Percentiles rank a stretch among this genome's conserved stretches.
Evolutionary conservation across 2,797 vertebrate species (phyloP).

Genomic region (Sebastolobus altivelis): DNA sequence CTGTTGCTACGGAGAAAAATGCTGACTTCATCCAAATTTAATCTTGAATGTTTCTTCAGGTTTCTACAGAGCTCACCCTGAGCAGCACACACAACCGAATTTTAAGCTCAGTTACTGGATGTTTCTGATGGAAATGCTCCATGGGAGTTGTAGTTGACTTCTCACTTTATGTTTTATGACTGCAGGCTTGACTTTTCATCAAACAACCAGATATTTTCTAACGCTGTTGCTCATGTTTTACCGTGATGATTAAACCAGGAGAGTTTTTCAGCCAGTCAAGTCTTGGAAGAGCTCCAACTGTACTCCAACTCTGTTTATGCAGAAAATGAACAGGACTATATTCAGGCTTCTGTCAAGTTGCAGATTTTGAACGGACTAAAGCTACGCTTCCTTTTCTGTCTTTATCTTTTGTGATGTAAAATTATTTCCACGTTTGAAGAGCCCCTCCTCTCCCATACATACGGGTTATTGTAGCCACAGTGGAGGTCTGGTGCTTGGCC

Average conservation of each 20-base stretch:
- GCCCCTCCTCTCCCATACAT: neutral
- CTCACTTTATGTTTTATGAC: neutral
- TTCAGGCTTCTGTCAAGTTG: neutral
- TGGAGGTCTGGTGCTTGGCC: slow-evolving; percentile 21
- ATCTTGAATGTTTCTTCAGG: neutral
- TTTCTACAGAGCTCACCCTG: neutral
- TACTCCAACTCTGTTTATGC: neutral
- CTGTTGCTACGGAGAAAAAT: neutral
- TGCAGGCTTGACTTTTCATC: neutral
- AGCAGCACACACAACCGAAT: neutral
- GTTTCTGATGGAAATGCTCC: neutral
- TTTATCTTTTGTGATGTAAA: slow-evolving; percentile 4
- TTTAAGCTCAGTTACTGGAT: neutral
- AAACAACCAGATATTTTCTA: neutral
- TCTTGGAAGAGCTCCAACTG: neutral
- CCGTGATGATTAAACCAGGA: neutral
- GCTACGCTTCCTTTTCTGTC: neutral
- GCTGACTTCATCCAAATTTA: neutral
- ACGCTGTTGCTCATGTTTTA: neutral
- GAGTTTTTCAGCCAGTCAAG: neutral
- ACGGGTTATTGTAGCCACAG: neutral
- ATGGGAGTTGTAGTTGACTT: neutral
- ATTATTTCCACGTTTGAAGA: slow-evolving; percentile 15
- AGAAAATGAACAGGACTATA: neutral
- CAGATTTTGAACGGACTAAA: neutral